Conservation (phyloP, 1,140 invertebrate genomes). For the Drosophila repleta region DNA sequence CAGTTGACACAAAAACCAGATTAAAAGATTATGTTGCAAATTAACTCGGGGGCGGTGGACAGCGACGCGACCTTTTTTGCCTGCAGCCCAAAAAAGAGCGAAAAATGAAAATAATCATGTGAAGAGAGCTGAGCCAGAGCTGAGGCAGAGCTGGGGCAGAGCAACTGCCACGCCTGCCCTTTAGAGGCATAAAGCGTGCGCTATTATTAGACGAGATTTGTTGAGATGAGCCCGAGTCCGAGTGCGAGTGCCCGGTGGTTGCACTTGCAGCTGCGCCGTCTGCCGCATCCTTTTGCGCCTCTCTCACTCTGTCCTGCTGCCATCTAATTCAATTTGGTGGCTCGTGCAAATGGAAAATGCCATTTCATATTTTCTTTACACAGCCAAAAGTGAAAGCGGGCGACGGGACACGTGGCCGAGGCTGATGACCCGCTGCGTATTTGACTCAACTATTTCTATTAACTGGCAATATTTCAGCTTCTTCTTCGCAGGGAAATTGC, state of each 20-base stretch:
- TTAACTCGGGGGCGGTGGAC: constrained; percentile 64
- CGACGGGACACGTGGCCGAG: constrained; percentile 25
- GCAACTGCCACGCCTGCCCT: constrained; percentile 35
- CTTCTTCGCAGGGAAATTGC: constrained; percentile 38
- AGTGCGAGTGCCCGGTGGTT: constrained; percentile 34
- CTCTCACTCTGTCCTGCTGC: too few species aligned
- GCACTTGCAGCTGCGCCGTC: constrained; percentile 67
- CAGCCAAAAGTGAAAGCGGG: constrained; percentile 13
- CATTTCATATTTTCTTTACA: constrained; percentile 40
- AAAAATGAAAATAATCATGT: background rate
- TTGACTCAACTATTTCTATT: constrained; percentile 18
- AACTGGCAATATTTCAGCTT: constrained; percentile 27
- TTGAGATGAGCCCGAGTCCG: background rate
- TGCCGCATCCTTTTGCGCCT: constrained; percentile 4
- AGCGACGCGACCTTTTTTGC: constrained; percentile 5
- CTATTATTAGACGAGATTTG: constrained; percentile 22
- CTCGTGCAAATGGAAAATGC: constrained; percentile 63
- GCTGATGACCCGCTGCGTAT: constrained; percentile 38
- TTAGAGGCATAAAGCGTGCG: constrained; percentile 3
- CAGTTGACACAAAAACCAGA: constrained; percentile 80
- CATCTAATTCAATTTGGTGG: constrained; percentile 74
- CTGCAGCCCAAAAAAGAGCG: background rate
- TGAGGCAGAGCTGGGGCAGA: background rate
- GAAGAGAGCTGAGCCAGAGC: background rate
- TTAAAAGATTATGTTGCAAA: constrained; percentile 81